Base-by-base conservation (phyloP, 1,140 invertebrate genomes). In the Diachasmimorpha longicaudata region DNA sequence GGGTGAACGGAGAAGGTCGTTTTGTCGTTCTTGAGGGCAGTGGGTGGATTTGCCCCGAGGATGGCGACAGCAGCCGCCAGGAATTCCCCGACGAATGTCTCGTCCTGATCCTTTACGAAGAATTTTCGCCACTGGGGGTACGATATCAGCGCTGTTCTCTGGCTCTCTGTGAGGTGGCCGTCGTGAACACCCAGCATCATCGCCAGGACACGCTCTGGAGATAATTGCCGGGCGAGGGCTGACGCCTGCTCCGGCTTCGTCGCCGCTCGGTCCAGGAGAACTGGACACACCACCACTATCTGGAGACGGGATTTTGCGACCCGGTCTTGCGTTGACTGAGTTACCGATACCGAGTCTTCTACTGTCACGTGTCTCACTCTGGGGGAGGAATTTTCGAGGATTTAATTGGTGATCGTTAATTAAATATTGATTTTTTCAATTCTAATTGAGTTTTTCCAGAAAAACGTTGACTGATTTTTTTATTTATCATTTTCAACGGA, bases 11-110 rank as follows among this genome's bases (percentile, higher is more conserved):
- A 94, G 82, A 95, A 95, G 58, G 91, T 91, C 0, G 93, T 92
- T 82, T 91, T 92, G 73, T 94, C 91, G 70, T 83, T 88, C 23
- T 86, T 86, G 5, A 88, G 78, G 0, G 87, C 85, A n/a, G 81
- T 90, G 79, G 85, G 91, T 78, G 87, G 91, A 55, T 90, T 91
- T 77, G 90, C 91, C 4, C 93, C 92, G 5, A 96, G 85, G 70
- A 96, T 95, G 39, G 93, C 91, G 39, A 95, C 93, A 0, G 94
- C 94, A 4, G 93, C 92, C 0, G 93, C 92, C 1, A 96, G 86
- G 74, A 96, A 94, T 74, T 95, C 93, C 52, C 94, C 93, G 6
- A 95, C 94, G 81, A 96, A 95, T 0, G 92, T 92, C 63, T 93
- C 93, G 81, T 96, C 95, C 82, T 96, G 94, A 81, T 95, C 94